A percentile compares a stretch with the other conserved stretches of the same genome.
phyloP scores from a whole-genome alignment of 2,797 vertebrate species.

The Enteromius argenteus region DNA sequence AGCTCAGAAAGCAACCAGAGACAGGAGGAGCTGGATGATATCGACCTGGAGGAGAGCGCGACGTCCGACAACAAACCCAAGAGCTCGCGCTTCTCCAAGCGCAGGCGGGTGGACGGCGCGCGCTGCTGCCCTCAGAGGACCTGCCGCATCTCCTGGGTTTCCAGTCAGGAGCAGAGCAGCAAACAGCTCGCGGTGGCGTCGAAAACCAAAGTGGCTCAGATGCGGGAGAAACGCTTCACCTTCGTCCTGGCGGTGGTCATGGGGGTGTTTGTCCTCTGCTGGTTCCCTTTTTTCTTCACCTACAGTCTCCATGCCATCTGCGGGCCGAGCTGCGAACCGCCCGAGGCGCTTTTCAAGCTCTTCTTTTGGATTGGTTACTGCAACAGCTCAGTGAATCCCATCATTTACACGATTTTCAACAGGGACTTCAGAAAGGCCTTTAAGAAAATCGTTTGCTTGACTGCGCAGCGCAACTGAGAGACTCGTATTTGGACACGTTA shows the following conservation, averaged over 20 bases:
- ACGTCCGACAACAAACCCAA: slow-evolving; percentile 59
- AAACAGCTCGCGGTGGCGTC: slow-evolving; percentile 61
- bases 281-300: slow-evolving; percentile 84
- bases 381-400: slow-evolving; percentile 82
- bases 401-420: slow-evolving; percentile 84
- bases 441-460: slow-evolving; percentile 77
- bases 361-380: slow-evolving; percentile 86
- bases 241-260: slow-evolving; percentile 81
- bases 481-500: background rate
- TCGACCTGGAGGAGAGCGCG: slow-evolving; percentile 77
- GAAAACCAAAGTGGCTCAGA: slow-evolving; percentile 75
- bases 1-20: slow-evolving; percentile 62
- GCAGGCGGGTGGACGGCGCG: slow-evolving; percentile 45
- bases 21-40: slow-evolving; percentile 77
- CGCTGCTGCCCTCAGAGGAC: slow-evolving; percentile 50
- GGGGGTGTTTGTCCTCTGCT: slow-evolving; percentile 81
- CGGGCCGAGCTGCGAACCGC: slow-evolving; percentile 73
- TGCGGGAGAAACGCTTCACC: slow-evolving; percentile 81
- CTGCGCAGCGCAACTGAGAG: slow-evolving; percentile 53
- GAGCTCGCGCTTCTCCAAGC: slow-evolving; percentile 66
- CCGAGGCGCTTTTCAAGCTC: slow-evolving; percentile 77
- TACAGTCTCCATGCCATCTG: slow-evolving; percentile 81
- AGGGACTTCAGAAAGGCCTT: slow-evolving; percentile 81
- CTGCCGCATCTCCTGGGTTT: slow-evolving; percentile 48
- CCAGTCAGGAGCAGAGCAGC: slow-evolving; percentile 39